Evolutionary conservation across 1,140 invertebrate genomes (phyloP).

Genomic region (Drosophila nasuta): DNA sequence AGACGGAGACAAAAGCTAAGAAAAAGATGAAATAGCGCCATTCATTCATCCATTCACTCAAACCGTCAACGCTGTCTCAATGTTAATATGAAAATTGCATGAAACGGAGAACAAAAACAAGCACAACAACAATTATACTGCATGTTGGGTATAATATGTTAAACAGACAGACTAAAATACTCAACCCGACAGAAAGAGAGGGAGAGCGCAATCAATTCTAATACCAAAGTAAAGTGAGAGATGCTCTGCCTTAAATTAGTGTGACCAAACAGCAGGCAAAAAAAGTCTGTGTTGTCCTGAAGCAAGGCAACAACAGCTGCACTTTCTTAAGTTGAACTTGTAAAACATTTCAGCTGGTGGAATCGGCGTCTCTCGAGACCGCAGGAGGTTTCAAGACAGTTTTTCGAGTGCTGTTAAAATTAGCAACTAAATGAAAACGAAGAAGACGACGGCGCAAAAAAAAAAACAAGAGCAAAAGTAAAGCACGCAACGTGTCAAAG

Average conservation of each 20-base stretch:
- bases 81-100: slow-evolving; percentile 82
- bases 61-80: slow-evolving; percentile 47
- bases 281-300: not conserved
- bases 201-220: slow-evolving; percentile 27
- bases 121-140: slow-evolving; percentile 37
- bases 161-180: slow-evolving; percentile 30
- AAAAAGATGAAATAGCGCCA: slow-evolving; percentile 35
- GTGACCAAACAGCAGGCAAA: slow-evolving; percentile 1
- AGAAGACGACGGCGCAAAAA: slow-evolving; percentile 13
- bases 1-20: slow-evolving; percentile 31
- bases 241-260: not conserved
- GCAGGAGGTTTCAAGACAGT: slow-evolving; percentile 70
- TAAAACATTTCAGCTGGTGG: slow-evolving; percentile 55
- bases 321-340: slow-evolving; percentile 34
- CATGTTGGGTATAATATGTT: slow-evolving; percentile 31
- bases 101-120: slow-evolving; percentile 19
- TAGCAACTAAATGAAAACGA: slow-evolving; percentile 63
- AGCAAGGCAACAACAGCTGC: slow-evolving; percentile 43
- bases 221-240: not conserved
- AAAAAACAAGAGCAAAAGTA: slow-evolving; percentile 48
- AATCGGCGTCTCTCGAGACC: slow-evolving; percentile 46
- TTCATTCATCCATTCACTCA: slow-evolving; percentile 40
- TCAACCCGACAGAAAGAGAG: slow-evolving; percentile 24
- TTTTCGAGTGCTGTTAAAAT: slow-evolving; percentile 69
- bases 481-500: slow-evolving; percentile 68